Percentiles rank a stretch among this genome's conserved stretches.
Conservation (phyloP, 1,140 invertebrate genomes). For the Drosophila pallidifrons region DNA sequence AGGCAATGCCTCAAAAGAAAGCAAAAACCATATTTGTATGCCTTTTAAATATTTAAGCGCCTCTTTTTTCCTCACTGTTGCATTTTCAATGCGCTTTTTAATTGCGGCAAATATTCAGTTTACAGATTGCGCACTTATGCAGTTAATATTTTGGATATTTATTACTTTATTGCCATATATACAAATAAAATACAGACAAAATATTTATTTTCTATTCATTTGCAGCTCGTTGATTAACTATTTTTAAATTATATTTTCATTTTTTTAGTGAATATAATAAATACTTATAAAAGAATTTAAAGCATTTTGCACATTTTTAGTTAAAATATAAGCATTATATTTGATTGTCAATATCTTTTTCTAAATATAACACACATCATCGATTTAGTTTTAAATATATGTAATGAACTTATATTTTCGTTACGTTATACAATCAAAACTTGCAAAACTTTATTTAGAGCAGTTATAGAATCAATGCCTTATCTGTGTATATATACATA, state of each 20-base stretch:
- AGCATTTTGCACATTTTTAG: background rate
- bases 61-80: constrained; percentile 11
- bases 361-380: too few relatives aligned
- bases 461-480: too few relatives aligned
- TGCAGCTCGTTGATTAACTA: background rate
- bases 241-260: too few relatives aligned
- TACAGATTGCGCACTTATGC: constrained; percentile 64
- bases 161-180: constrained; percentile 40
- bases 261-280: background rate
- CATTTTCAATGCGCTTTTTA: constrained; percentile 64
- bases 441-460: too few relatives aligned
- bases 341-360: too few relatives aligned
- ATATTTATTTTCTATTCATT: background rate
- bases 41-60: constrained; percentile 71
- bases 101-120: constrained; percentile 71
- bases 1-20: constrained; percentile 26
- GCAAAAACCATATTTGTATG: constrained; percentile 26
- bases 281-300: background rate
- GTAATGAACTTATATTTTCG: too few relatives aligned
- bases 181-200: background rate
- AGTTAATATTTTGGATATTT: constrained; percentile 60
- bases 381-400: too few relatives aligned
- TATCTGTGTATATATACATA: too few relatives aligned
- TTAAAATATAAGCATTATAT: too few relatives aligned
- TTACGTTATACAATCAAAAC: too few relatives aligned